These are phyloP conservation scores for Anguilla megastoma DNA, from an alignment of 2,797 vertebrate species.

Conservation along the genomic window DNA sequence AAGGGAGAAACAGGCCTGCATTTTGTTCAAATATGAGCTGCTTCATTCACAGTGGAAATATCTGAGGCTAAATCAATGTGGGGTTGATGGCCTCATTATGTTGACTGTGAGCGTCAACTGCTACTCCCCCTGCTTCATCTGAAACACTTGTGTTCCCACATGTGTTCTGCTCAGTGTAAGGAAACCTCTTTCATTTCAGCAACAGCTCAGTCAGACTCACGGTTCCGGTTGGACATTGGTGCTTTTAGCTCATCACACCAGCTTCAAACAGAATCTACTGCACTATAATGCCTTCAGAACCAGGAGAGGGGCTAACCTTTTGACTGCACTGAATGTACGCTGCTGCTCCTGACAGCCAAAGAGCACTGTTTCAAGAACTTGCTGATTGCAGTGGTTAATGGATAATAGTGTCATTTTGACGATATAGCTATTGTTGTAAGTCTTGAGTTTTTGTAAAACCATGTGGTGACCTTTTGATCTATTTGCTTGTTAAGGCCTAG, in stretches of 20 bases:
- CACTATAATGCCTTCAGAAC: neutral
- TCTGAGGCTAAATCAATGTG: neutral
- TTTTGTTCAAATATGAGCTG: neutral
- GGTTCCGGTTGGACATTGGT: neutral
- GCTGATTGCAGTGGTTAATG: neutral
- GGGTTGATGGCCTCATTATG: slow-evolving; percentile 1
- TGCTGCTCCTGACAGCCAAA: neutral
- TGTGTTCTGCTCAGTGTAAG: neutral
- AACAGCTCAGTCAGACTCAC: neutral
- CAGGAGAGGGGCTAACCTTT: neutral
- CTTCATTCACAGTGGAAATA: neutral
- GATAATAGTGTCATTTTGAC: neutral
- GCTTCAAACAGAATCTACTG: neutral
- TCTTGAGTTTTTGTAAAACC: neutral
- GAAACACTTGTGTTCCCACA: neutral
- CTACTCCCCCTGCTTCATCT: neutral
- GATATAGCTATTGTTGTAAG: neutral
- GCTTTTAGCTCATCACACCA: neutral
- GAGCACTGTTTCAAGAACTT: neutral
- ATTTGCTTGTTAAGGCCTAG: neutral
- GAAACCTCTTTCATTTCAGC: neutral
- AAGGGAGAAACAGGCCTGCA: neutral
- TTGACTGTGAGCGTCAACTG: neutral
- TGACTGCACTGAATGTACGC: too few species aligned
- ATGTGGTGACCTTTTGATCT: neutral